Evolutionary conservation across 2,113 vertebrate genomes (phyloP), one percentile per base, ranked within the genome.

Genomic region (Parus major): DNA sequence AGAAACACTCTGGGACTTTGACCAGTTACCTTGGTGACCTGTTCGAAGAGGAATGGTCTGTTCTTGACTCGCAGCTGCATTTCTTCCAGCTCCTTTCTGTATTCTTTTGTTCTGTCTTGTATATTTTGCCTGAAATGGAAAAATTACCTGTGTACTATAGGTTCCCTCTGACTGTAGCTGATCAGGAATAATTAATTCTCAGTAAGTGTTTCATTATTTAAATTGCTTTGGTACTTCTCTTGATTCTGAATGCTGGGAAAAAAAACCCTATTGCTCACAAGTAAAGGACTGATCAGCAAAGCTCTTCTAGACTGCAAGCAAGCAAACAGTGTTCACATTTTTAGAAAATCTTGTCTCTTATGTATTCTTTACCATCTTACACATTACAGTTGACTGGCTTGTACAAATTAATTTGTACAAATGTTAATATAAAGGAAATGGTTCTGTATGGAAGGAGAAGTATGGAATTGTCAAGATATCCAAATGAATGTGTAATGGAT

Each of bases 31-130:
- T 98, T 98, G 39, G 98, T 98, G 95, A 99, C 97, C 96, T 98
- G 98, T 95, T 99, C 98, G 7, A 99, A 99, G 92, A 99, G 98
- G 94, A 98, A 99, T 4, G 99, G 99, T 69, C 98, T 98, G 60
- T 96, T 97, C 59, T 97, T 98, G 84, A 99, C 98, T 93, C 99
- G 95, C 46, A 97, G 97, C 94, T 98, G 98, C 97, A 99, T 99
- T 84, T 99, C 98, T 92, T 98, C 97, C 95, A 99, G 94, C 88
- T 99, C 99, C 90, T 97, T 99, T 95, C 86, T 98, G 97, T 99
- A 99, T 42, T 99, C 98, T 93, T 96, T 98, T 95, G 95, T 96
- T 97, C 98, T 98, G 65, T 98, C 98, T 83, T 94, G 98, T 94
- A 99, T 98, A 76, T 97, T 97, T 86, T 98, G 98, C 96, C 99